Evolutionary conservation across 2,797 vertebrate species (phyloP).

Genomic region (Psittacula echo): DNA sequence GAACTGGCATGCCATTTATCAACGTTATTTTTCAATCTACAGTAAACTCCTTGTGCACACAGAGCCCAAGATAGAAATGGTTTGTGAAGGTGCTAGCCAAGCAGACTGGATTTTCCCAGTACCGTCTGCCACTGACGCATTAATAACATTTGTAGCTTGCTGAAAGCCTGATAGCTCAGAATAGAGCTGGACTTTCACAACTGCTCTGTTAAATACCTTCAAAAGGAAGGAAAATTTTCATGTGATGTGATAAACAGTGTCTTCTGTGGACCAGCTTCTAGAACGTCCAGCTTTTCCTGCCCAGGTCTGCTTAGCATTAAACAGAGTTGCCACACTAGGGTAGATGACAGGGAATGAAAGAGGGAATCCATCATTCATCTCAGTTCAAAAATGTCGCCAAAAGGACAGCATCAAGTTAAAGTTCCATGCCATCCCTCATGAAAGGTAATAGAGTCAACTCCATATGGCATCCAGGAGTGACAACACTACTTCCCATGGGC

Average conservation of each 20-base stretch:
- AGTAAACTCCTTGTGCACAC: not conserved
- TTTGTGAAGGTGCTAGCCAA: not conserved
- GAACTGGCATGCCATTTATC: not conserved
- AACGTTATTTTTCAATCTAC: not conserved
- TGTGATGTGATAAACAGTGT: not conserved
- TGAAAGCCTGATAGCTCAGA: not conserved
- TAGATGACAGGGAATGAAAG: not conserved
- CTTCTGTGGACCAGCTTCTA: not conserved
- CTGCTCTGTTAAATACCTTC: not conserved
- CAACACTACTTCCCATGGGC: not conserved
- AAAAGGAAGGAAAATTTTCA: not conserved
- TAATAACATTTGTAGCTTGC: not conserved
- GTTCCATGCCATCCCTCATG: not conserved
- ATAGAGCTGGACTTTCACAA: not conserved
- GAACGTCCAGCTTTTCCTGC: not conserved
- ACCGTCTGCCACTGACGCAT: not conserved
- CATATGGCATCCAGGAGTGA: not conserved
- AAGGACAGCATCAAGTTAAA: not conserved
- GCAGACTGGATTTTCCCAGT: conserved; percentile 5
- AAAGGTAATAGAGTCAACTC: not conserved
- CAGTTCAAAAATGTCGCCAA: not conserved
- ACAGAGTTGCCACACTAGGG: not conserved
- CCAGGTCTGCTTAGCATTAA: not conserved
- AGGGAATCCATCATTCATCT: not conserved
- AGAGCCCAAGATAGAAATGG: not conserved